These are phyloP conservation scores for Ceraclea dissimilis DNA, from an alignment of 2,888 invertebrate species.

Conservation along the genomic window DNA sequence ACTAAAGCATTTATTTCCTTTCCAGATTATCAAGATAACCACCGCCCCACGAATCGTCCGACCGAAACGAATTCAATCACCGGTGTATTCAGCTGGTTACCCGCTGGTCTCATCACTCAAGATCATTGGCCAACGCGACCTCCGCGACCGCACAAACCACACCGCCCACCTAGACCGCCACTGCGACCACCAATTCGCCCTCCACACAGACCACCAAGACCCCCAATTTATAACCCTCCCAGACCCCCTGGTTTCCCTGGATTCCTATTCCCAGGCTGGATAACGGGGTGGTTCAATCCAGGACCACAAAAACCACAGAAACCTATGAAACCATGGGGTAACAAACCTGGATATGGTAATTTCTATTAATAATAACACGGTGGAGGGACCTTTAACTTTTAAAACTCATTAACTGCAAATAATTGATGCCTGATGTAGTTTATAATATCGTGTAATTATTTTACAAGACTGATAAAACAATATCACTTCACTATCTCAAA, in stretches of 20 bases:
- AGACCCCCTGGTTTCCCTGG: neutral
- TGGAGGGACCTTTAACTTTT: no score
- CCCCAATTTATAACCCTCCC: neutral
- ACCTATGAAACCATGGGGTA: constrained; percentile 7
- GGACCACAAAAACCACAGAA: neutral
- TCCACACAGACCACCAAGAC: constrained; percentile 7
- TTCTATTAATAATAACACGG: neutral
- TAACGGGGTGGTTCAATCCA: constrained; percentile 19
- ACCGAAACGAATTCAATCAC: neutral
- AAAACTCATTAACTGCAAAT: no score
- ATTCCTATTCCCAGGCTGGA: constrained; percentile 9
- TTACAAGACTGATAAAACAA: no score
- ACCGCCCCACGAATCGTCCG: constrained; percentile 5
- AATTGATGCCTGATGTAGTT: no score
- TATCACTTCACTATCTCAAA: no score
- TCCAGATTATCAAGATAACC: constrained; percentile 15
- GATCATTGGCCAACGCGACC: constrained; percentile 18
- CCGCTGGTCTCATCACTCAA: constrained; percentile 7
- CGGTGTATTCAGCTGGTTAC: constrained; percentile 16
- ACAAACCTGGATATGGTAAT: constrained; percentile 11
- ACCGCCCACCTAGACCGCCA: constrained; percentile 7
- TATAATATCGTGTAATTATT: no score
- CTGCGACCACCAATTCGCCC: constrained; percentile 1
- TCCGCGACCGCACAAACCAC: constrained; percentile 5
- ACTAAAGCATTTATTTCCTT: no score